Evolutionary conservation across 2,113 vertebrate species (phyloP), one percentile per base, ranked within the genome.

Genomic region (Daphoenositta chrysoptera): DNA sequence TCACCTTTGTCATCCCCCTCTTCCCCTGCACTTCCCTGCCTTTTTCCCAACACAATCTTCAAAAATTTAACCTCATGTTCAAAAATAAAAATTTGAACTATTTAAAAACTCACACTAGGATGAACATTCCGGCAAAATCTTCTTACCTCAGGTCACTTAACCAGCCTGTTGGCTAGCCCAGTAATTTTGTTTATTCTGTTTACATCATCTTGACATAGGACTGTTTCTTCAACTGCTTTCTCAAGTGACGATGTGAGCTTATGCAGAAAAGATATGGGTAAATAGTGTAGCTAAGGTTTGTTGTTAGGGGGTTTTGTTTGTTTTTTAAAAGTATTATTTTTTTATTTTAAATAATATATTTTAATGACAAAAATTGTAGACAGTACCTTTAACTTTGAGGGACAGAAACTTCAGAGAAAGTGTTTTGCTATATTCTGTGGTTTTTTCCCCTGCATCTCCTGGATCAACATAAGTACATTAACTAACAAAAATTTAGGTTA

Each of bases 141-240:
- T 96, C 97, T 98, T 98, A 98, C 98, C 98, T 99, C 97, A 66
- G 98, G 98, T 91, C 98, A 98, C 89, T 95, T 98, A 85, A 98
- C 97, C 23, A 99, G 98, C 56, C 94, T 97, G 93, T 98, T 98
- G 64, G 98, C 98, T 81, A 98, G 94, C 73, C 98, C 95, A 56
- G 98, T 97, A 45, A 97, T 98, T 89, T 95, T 98, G 90, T 97
- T 98, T 87, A 97, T 98, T 75, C 26, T 73, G 31, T 96, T 98
- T 93, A 98, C 97, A 89, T 98, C 97, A 94, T 98, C 98, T 96
- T 99, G 98, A 98, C 97, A 98, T 24, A 20, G 80, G 56, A 98
- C 84, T 96, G 98, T 98, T 96, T 99, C 98, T 75, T 97, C 96
- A 72, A 89, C 98, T 72, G 98, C 97, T 90, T 97, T 98, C 97